phyloP scores from a whole-genome alignment of 2,113 vertebrate species.

The Fulica atra region DNA sequence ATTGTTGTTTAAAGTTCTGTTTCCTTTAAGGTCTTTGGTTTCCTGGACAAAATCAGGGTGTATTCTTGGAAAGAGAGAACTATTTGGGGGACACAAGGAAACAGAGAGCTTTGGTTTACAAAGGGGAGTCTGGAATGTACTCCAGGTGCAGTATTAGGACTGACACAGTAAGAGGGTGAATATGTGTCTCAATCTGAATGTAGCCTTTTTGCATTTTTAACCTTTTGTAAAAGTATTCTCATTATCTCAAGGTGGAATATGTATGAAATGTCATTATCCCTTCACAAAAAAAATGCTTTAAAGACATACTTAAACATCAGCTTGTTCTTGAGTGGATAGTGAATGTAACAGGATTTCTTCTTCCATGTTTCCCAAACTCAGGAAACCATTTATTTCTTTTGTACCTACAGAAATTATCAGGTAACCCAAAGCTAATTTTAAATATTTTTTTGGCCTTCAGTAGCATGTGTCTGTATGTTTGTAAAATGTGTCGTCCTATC shows the following conservation, averaged over 20 bases:
- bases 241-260: not conserved
- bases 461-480: not conserved
- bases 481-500: not conserved
- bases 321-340: not conserved
- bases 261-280: not conserved
- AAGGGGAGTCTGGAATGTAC: not conserved
- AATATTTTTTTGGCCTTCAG: not conserved
- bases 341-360: not conserved
- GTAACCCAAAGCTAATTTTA: not conserved
- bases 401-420: not conserved
- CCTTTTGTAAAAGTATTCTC: not conserved
- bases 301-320: not conserved
- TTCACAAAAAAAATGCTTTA: constrained; percentile 3
- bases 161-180: not conserved
- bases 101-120: not conserved
- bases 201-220: too few relatives aligned
- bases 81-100: not conserved
- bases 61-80: not conserved
- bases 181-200: not conserved
- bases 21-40: constrained; percentile 1
- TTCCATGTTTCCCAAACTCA: not conserved
- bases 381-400: not conserved
- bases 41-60: not conserved
- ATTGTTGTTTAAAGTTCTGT: not conserved
- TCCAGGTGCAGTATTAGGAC: not conserved